Base-by-base conservation (phyloP, 92 coral and sea anemone species). In the Parazoanthus darwini region DNA sequence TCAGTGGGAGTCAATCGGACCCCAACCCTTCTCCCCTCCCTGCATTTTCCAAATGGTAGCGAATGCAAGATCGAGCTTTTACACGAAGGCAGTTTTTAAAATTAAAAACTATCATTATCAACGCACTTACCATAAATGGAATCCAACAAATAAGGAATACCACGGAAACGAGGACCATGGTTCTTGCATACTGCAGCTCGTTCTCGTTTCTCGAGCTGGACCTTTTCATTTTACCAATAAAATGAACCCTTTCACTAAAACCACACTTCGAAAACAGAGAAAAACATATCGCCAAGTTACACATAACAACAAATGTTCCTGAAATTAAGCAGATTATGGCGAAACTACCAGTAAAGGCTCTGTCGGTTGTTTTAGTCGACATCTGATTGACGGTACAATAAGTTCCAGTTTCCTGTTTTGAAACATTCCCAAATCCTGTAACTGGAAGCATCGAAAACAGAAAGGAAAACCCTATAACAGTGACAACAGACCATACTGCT, bases 401-500 rank as follows among this genome's bases (percentile, higher is more conserved):
- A 2, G 88, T 65, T 37, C 88, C 79, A 39, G 88, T 42, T 9
- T 65, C 26, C 26, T 35, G 58, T 0, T 6, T 42, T 65, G 50
- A 25, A 38, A 85, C 29, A 35, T 43, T 51, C 51, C 88, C 88
- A 39, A 70, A 48, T 38, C 88, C 88, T 20, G 51, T 51, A 29
- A 85, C n/a, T 4, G 88, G 88, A 20, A 85, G 88, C 29, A 85
- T 73, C 14, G 88, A 85, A 85, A 85, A 68, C 16, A 38, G n/a
- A 5, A 39, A 51, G 9, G 78, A 38, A 67, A 22, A 15, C 3
- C 1, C 44, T 0, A 63, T 67, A 4, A 35, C 42, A 38, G 11
- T 8, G 43, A 73, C 18, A 35, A 73, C 39, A 38, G 77, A 73
- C 77, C 77, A 73, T 14, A 73, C 43, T 35, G 77, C 77, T 38